Conservation (phyloP, 1,140 invertebrate genomes). For the Stenopsyche tienmushanensis region DNA sequence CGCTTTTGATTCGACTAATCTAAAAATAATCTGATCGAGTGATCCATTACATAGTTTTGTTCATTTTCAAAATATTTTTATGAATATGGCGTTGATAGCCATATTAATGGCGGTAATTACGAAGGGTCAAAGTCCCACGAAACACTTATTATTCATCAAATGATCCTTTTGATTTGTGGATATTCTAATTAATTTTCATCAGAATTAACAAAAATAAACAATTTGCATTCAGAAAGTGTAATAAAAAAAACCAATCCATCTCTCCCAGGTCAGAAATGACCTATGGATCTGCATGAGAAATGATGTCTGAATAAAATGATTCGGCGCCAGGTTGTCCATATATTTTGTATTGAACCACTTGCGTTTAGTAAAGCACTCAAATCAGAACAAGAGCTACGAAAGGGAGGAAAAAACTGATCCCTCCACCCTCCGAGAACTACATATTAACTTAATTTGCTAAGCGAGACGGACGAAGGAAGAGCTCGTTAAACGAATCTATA, state of each 20-base stretch:
- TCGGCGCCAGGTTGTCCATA: slow-evolving; percentile 7
- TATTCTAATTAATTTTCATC: background rate
- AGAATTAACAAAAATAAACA: background rate
- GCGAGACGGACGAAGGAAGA: too few species aligned
- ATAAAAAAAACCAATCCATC: background rate
- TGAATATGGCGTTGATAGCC: slow-evolving; percentile 13
- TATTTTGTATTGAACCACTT: slow-evolving; percentile 5
- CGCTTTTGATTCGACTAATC: too few species aligned
- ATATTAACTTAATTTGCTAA: slow-evolving; percentile 10
- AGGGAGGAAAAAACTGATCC: background rate
- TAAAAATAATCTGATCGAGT: too few species aligned
- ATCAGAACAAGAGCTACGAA: background rate
- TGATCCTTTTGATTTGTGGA: background rate
- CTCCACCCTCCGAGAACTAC: background rate
- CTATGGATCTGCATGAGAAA: background rate
- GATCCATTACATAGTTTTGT: too few species aligned
- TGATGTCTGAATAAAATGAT: background rate
- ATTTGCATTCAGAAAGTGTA: background rate
- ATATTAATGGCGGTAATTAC: slow-evolving; percentile 20
- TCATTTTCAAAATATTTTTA: too few species aligned
- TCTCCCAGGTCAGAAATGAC: too few species aligned
- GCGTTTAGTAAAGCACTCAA: slow-evolving; percentile 2
- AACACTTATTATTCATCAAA: slow-evolving; percentile 5
- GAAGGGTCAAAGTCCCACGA: slow-evolving; percentile 11
- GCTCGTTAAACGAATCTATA: too few species aligned